Evolutionary conservation across 1,140 invertebrate genomes (phyloP), one percentile per base, ranked within the genome.

Genomic region (Stegodyphus mimosarum): DNA sequence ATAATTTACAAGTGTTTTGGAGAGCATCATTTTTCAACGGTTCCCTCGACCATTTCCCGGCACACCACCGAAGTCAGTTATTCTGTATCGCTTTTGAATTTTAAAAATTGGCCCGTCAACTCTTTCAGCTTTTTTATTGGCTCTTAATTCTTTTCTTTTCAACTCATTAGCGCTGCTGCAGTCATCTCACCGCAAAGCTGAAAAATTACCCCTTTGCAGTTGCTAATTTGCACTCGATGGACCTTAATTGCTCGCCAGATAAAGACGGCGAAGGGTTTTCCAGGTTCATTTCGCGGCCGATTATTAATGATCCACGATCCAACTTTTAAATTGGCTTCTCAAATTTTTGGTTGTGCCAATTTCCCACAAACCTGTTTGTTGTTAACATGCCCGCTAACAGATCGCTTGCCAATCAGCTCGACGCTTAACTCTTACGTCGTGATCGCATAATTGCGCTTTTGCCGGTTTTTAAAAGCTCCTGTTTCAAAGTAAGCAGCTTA

Each of bases 261-360:
- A 79, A 79, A 79, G 63, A 79, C 60, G 49, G 66, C 77, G n/a
- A 51, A 79, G 33, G 17, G 76, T n/a, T 13, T 79, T 79, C 53
- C 76, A 50, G 70, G 64, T 70, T 33, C 33, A 33, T 33, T 33
- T n/a, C 17, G 51, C 13, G 69, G 33, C 33, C 48, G 17, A 33
- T 81, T 81, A 81, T 81, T 81, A 81, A 81, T 81, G 78, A 81
- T 72, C 77, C 10, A 50, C 63, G 18, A 7, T 33, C 13, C 52
- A 71, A 70, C 78, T 72, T 72, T 71, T 50, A 72, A 72, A 81
- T 81, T 72, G 78, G 70, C 78, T 71, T 81, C 78, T 81, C 78
- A 64, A 63, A 81, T 81, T 81, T 80, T 81, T 72, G 18, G 55
- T 55, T 49, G 15, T 48, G n/a, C 71, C 51, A 60, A 18, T 13